phyloP scores from a whole-genome alignment of 2,113 vertebrate species.

The Eidolon helvum region DNA sequence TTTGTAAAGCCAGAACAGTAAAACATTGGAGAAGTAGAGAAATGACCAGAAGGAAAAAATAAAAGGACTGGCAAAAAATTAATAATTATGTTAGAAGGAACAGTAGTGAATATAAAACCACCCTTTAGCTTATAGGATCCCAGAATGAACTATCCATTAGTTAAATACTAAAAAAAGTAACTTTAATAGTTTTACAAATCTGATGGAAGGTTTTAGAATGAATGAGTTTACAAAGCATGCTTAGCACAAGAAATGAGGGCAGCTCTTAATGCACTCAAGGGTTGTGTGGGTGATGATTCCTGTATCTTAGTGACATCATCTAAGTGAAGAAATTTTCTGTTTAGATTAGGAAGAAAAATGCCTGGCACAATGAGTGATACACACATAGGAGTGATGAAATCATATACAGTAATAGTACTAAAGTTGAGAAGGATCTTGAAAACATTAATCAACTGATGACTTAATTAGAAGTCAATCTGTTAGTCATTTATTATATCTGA shows the following conservation, averaged over 20 bases:
- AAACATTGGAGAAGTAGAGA: neutral
- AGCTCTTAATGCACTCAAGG: neutral
- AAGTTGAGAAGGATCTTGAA: neutral
- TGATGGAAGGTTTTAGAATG: neutral
- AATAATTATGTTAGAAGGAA: neutral
- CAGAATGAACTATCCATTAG: neutral
- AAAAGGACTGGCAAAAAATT: neutral
- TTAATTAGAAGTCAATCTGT: neutral
- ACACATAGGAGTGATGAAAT: neutral
- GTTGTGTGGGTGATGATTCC: neutral
- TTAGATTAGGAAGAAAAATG: neutral
- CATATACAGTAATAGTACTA: neutral
- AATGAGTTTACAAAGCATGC: neutral
- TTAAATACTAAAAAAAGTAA: neutral
- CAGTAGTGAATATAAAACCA: neutral
- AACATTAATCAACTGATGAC: neutral
- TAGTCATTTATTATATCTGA: neutral
- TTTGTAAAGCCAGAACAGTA: neutral
- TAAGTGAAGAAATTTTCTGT: neutral
- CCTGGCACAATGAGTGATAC: neutral
- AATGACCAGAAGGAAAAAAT: neutral
- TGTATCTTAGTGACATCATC: neutral
- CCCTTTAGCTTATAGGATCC: neutral
- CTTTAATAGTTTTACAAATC: neutral
- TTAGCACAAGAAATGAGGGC: neutral